Evolutionary conservation across 2,113 vertebrate genomes (phyloP), one percentile per base, ranked within the genome.

Genomic region (Oenanthe oenanthe): DNA sequence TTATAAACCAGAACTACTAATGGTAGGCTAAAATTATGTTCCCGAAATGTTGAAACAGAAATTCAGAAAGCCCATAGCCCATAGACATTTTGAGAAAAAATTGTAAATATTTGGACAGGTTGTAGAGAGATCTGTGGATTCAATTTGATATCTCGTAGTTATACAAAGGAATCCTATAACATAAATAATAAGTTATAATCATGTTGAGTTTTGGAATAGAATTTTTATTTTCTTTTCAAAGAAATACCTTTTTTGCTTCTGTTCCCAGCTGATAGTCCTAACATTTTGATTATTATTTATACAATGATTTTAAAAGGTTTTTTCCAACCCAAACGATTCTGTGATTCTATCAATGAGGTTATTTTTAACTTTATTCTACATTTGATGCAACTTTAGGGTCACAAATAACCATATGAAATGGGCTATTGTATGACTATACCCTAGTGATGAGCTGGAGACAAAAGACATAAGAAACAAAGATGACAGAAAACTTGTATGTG

Each of bases 81-180:
- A 22, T 1, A 75, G n/a, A 34, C 5, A 42, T 7, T 25, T 70
- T 5, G 4, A 36, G 17, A 28, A 38, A 74, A 79, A 80, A 12
- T 0, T 24, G 5, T 57, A 24, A 80, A 26, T 13, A 17, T 2
- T 12, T 84, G 10, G 4, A 38, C 1, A 20, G 9, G 3, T n/a
- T 56, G 65, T 32, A 51, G 28, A 56, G 42, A 74, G 54, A 3
- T 63, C 24, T 61, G 15, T 4, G 2, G 43, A 32, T 63, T 65
- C 3, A 1, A 21, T 54, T 83, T 87, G 21, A 6, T 51, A 70
- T 61, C 25, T 58, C 7, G 2, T 56, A 56, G 8, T 48, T 56
- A 45, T 12, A 56, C 14, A 71, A n/a, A 19, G 9, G 8, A 50
- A 16, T 57, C 12, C 4, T 71, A 22, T 4, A 22, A 11, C 3